Base-by-base conservation (phyloP, 1,140 invertebrate genomes). In the Hycleus phaleratus region DNA sequence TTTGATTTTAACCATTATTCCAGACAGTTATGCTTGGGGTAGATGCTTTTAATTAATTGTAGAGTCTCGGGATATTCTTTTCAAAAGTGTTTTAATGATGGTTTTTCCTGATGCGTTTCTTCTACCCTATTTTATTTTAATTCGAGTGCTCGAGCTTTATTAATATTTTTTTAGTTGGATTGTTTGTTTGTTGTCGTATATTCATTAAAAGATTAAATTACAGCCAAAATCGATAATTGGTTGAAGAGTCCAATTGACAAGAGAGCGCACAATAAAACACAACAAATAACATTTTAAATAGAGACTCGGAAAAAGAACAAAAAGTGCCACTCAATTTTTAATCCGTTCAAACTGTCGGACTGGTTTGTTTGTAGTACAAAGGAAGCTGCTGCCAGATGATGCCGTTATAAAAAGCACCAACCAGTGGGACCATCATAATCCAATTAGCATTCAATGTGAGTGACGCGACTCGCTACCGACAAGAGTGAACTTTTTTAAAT, bases 381-480 rank as follows among this genome's bases (percentile, higher is more conserved):
- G 61, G 63, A 51, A 56, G 45, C 58, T 58, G 58, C 56, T 59
- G 60, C 65, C 67, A 65, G 64, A 67, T 64, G 63, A 59, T 55
- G 60, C 59, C 9, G 10, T 11, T 51, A 58, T 65, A 66, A 69
- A 69, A 69, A 67, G 63, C 63, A 32, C 60, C 60, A 59, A 62
- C 60, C 58, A 58, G 62, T 56, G 65, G 58, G 65, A 61, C 64
- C 60, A 67, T 67, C 62, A 69, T 69, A 69, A 69, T 69, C 67
- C 65, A 69, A 69, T 69, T 69, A 69, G 67, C 62, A 67, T 69
- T 67, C 67, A 55, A 62, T 66, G 65, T 61, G 65, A 63, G 51
- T 58, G 64, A 67, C 60, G 64, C 60, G 60, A 56, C 48, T 49
- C 60, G 47, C 57, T 59, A 54, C 48, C 53, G 52, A 55, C 57